Evolutionary conservation across 2,888 invertebrate species (phyloP), one percentile per base, ranked within the genome.

Genomic region (Polydrusus cervinus): DNA sequence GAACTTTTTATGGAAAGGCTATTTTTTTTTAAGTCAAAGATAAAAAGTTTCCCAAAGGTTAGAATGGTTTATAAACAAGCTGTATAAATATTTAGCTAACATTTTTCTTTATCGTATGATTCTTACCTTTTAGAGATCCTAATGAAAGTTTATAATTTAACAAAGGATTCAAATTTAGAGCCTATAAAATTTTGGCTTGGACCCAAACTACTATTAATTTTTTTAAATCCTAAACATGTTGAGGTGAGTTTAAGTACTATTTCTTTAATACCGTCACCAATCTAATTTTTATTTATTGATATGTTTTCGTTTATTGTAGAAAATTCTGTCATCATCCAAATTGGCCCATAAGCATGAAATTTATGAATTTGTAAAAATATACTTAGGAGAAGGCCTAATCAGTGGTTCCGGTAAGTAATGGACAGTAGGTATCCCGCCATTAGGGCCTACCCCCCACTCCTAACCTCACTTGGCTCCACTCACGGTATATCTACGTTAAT

Each of bases 131-230:
- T 65, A 81, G 81, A 81, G 45, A 70, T 80, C n/a, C 71, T 78
- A 14, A 65, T 75, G 38, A 79, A 72, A 60, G 67, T 79, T 20
- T 74, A 76, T 61, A 43, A 77, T 16, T 14, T 80, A 14, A 74
- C 76, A 34, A 68, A 70, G 51, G 38, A 76, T 14, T 51, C 45
- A 0, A 55, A 75, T 20, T 75, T 78, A 10, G 11, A 43, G 70
- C 82, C 82, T 0, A 64, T 82, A 53, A 79, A 81, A 62, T 71
- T 82, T 49, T 82, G 81, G 81, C 64, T 81, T 9, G 83, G 83
- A 9, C 78, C 79, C 7, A 81, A 79, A 69, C 74, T 83, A n/a
- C 43, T 68, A 13, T 60, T 82, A 9, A 40, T 78, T n/a, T 77
- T 82, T 51, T 75, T 76, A 14, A 78, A 82, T 30, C 80, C 78